Percentiles rank a stretch among this genome's conserved stretches.
Conservation (phyloP, 2,888 invertebrate species). For the Linyphia triangularis region DNA sequence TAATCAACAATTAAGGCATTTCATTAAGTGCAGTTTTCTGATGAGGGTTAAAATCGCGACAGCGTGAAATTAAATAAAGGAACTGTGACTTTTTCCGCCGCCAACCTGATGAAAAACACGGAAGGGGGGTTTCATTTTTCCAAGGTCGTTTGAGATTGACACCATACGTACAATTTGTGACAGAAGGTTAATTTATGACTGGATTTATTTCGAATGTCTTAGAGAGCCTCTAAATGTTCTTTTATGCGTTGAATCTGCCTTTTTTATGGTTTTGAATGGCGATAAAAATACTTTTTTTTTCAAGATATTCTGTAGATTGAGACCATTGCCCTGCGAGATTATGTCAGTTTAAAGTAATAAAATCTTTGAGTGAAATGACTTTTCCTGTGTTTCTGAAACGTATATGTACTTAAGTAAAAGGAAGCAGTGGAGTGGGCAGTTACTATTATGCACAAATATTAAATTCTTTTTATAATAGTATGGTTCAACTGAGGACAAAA, state of each 20-base stretch:
- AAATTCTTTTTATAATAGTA: too few relatives aligned
- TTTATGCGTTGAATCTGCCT: not conserved
- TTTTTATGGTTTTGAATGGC: not conserved
- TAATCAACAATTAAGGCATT: constrained; percentile 29
- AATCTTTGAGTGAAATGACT: too few relatives aligned
- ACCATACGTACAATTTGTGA: not conserved
- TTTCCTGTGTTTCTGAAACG: too few relatives aligned
- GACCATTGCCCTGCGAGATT: not conserved
- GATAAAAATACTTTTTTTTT: not conserved
- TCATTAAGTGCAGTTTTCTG: not conserved
- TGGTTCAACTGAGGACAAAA: too few relatives aligned
- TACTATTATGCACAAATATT: too few relatives aligned
- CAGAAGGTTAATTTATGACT: not conserved
- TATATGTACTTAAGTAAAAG: too few relatives aligned
- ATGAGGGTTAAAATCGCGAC: not conserved
- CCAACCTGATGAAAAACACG: not conserved
- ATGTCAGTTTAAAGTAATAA: not conserved
- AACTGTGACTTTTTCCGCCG: not conserved
- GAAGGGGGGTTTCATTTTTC: not conserved
- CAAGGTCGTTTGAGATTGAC: constrained; percentile 7
- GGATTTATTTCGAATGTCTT: not conserved
- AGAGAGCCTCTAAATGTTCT: not conserved
- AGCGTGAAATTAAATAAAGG: constrained; percentile 46
- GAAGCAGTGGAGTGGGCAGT: too few relatives aligned
- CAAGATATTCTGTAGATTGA: not conserved